Base-by-base conservation (phyloP, 2,888 invertebrate genomes). In the Lasioglossum marginatum region DNA sequence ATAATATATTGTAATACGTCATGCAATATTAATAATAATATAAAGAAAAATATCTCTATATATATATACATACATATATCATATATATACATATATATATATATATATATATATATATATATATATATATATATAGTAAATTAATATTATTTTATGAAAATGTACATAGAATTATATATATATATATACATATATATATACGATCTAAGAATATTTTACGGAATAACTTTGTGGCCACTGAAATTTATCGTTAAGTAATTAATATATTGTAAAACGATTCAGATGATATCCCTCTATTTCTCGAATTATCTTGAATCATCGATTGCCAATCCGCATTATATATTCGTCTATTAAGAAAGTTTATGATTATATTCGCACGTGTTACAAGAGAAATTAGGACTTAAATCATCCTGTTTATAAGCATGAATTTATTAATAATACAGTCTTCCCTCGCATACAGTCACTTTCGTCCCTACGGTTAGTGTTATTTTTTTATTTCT, bases 91-190 rank as follows among this genome's bases (percentile, higher is more conserved):
- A 37, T 37, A 37, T 43, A 43, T 43, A 43, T 40, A 40, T 43
- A 2, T 43, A 43, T 43, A 14, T 6, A 37, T 6, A 37, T 6
- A 37, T 37, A 37, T 0, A 37, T 37, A 6, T 14, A 43, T 14
- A 43, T 93, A 43, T 14, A 43, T 43, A 85, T 73, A 79, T 88
- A 91, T 91, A 91, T 91, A 92, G 90, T 92, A 90, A 92, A 93
- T 92, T 92, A 92, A 93, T 94, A 92, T 94, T 93, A 94, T 94
- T 94, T 93, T 93, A 94, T 91, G 92, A 93, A 91, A 92, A 88
- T 94, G 94, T 94, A 94, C 92, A 94, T 94, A 94, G 92, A 91
- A 90, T 85, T 91, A 90, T 43, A 43, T 43, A 43, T 43, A 43
- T 43, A 43, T 37, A 31, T 31, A 31, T 37, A 31, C 2, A 31